Evolutionary conservation across 2,888 invertebrate genomes (phyloP).

Genomic region (Oscheius myriophilus): DNA sequence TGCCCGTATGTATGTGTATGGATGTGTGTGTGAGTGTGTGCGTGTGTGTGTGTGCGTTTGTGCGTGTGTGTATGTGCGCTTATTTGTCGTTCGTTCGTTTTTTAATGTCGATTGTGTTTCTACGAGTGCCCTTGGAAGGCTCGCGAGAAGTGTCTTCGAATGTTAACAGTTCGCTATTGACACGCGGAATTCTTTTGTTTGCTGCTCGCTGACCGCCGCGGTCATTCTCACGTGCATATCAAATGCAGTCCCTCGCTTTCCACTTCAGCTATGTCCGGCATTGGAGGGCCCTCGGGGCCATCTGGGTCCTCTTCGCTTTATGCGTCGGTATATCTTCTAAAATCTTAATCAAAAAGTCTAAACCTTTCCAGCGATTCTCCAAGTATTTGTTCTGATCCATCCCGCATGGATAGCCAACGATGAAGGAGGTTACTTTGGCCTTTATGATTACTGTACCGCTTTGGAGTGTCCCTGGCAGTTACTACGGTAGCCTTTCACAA

Average conservation of each 20-base stretch:
- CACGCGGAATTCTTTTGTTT: slow-evolving; percentile 26
- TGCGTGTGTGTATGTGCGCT: too few species aligned
- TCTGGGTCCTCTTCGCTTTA: slow-evolving; percentile 97
- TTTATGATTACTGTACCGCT: slow-evolving; percentile 84
- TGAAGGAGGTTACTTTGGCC: slow-evolving; percentile 84
- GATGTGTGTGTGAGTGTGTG: too few species aligned
- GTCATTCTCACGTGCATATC: slow-evolving; percentile 17
- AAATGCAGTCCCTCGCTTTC: slow-evolving; percentile 53
- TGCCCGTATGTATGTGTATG: too few species aligned
- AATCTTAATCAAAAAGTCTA: not conserved
- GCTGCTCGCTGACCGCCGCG: slow-evolving; percentile 20
- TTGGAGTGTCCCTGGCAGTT: slow-evolving; percentile 44
- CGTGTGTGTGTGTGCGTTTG: too few species aligned
- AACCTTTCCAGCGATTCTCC: slow-evolving; percentile 81
- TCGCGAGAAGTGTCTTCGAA: slow-evolving; percentile 20
- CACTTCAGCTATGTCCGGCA: slow-evolving; percentile 71
- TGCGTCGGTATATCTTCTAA: slow-evolving; percentile 74
- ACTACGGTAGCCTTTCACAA: not conserved
- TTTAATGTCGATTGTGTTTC: too few species aligned
- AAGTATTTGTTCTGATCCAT: slow-evolving; percentile 91
- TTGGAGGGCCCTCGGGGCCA: slow-evolving; percentile 85
- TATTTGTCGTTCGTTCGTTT: too few species aligned
- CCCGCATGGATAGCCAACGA: slow-evolving; percentile 77
- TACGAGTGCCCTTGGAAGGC: too few species aligned
- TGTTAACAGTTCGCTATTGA: slow-evolving; percentile 26